phyloP scores from a whole-genome alignment of 2,797 vertebrate species.

The Aulostomus chinensis region DNA sequence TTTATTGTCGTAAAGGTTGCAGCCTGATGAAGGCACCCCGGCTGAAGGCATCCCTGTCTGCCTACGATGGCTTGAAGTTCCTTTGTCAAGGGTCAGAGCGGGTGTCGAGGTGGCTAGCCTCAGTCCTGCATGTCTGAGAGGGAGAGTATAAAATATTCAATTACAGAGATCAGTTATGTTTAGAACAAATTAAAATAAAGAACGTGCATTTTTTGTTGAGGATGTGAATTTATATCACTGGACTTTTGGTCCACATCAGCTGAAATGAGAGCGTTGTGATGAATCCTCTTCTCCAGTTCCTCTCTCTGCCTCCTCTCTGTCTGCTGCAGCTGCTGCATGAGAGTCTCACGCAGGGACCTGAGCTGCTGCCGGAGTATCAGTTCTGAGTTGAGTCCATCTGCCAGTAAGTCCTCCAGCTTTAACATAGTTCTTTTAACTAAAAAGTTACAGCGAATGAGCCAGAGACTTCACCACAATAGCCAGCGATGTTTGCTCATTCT shows the following conservation, averaged over 20 bases:
- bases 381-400: slow-evolving; percentile 56
- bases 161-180: neutral
- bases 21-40: slow-evolving; percentile 62
- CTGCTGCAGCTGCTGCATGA: slow-evolving; percentile 72
- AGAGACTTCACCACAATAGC: too few relatives aligned
- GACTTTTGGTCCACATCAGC: slow-evolving; percentile 28
- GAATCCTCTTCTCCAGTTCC: slow-evolving; percentile 73
- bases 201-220: slow-evolving; percentile 49
- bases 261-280: slow-evolving; percentile 66
- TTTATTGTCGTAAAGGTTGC: slow-evolving; percentile 59
- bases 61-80: slow-evolving; percentile 41
- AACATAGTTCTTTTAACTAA: slow-evolving; percentile 44
- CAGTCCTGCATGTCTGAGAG: slow-evolving; percentile 46
- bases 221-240: slow-evolving; percentile 51
- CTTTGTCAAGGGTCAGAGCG: slow-evolving; percentile 63
- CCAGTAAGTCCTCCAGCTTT: slow-evolving; percentile 64
- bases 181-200: slow-evolving; percentile 5
- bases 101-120: slow-evolving; percentile 75
- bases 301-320: slow-evolving; percentile 56
- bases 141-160: slow-evolving; percentile 2
- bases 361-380: slow-evolving; percentile 61
- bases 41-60: slow-evolving; percentile 57
- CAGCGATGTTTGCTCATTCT: too few relatives aligned
- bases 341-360: slow-evolving; percentile 61
- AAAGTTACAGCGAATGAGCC: too few relatives aligned